Evolutionary conservation across 2,797 vertebrate genomes (phyloP), one percentile per base, ranked within the genome.

Genomic region (Alosa sapidissima): DNA sequence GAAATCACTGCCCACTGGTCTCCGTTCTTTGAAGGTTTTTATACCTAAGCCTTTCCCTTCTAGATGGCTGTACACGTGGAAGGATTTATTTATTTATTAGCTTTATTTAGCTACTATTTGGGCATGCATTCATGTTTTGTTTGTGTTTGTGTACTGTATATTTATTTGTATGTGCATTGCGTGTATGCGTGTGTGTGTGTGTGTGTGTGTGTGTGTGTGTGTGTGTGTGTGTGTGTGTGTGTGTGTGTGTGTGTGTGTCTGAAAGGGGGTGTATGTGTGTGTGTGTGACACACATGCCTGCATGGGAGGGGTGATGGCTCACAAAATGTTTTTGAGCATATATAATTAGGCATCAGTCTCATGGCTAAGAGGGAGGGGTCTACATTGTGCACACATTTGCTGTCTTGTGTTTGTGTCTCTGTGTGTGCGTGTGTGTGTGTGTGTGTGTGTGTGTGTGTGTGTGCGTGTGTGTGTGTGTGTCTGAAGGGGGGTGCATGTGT

Each of bases 271-370:
- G 62, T 28, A 8, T 72, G 10, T 72, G 65, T 36, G 24, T 68
- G 28, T 72, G 65, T 72, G 24, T 36, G 62, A 9, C 9, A 28
- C 6, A 11, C n/a, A 28, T 19, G 65, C 54, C 5, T 55, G 54
- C 14, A 55, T 13, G 28, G 24, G 65, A 14, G 65, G 0, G n/a
- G 60, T 24, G 62, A 9, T 9, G 62, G 9, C 36, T 75, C 36
- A 75, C 5, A 24, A 62, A 24, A 62, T 62, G 21, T 75, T 75
- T 68, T 36, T 68, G 68, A 45, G 36, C 68, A 75, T 75, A 16
- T 75, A 45, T 75, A 75, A 75, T 75, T 75, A 75, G 68, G 36
- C 36, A 75, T 75, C 65, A 33, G 68, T 62, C n/a, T 62, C n/a
- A 9, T 75, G 33, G 68, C 68, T 75, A 5, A 1, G 68, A 45